Base-by-base conservation (phyloP, 2,888 invertebrate genomes). In the Crioceris asparagi region DNA sequence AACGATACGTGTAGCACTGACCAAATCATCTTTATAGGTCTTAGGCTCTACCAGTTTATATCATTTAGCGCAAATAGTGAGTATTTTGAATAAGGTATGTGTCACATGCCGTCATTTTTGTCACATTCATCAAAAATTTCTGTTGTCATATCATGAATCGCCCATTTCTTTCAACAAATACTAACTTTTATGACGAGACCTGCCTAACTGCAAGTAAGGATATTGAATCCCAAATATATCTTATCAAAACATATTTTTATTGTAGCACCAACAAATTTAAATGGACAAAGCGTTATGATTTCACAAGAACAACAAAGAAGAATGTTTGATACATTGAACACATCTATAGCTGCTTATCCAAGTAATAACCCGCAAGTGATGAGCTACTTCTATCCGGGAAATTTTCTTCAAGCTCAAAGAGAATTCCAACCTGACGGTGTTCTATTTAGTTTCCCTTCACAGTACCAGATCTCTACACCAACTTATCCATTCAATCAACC, bases 241-340 rank as follows among this genome's bases (percentile, higher is more conserved):
- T n/a, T n/a, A n/a, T n/a, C n/a, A n/a, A n/a, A n/a, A n/a, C 10
- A 7, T 14, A 23, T 11, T 30, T 33, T 23, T 25, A 4, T 39
- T 42, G 27, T 39, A 50, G 55, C 45, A 18, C 55, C 54, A n/a
- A 40, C 48, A 5, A 49, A 43, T 19, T 36, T 51, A 12, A 48
- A 49, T 16, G 49, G 49, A n/a, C 51, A 51, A 36, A 48, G 50
- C 29, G 47, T 54, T 6, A 38, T 53, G 14, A 39, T 52, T 21
- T 52, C 52, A 1, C 52, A 54, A 45, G 53, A 48, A 35, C 52
- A 53, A 34, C 51, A 55, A 35, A 46, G 51, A 31, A 52, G 47
- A 39, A 35, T 54, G 19, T 49, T 32, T 31, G 53, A 55, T 38
- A 47, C 45, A 12, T 33, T 50, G 2, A 51, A 49, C n/a, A 56